A percentile compares a stretch with the other conserved stretches of the same genome.
These are phyloP conservation scores for Rhyzopertha dominica DNA, from an alignment of 1,140 invertebrate genomes.

Conservation along the genomic window DNA sequence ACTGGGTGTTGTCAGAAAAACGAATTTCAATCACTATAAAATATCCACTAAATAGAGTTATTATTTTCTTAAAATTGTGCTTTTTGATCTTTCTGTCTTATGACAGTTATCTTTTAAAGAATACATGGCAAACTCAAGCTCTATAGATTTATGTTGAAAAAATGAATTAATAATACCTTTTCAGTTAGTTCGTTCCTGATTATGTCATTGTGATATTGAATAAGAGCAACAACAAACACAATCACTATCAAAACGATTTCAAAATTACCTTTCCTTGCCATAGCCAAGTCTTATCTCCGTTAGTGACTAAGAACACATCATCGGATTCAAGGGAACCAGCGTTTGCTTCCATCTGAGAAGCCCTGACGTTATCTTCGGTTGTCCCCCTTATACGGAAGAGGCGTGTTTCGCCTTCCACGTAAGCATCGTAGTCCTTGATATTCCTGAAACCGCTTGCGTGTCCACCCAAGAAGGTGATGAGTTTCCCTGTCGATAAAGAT, in stretches of 20 bases:
- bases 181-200: too few relatives aligned
- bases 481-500: slow-evolving; percentile 46
- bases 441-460: slow-evolving; percentile 57
- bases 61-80: too few relatives aligned
- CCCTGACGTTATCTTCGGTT: slow-evolving; percentile 56
- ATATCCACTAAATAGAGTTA: too few relatives aligned
- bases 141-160: too few relatives aligned
- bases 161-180: too few relatives aligned
- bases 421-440: slow-evolving; percentile 55
- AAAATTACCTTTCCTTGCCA: slow-evolving; percentile 64
- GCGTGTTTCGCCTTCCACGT: slow-evolving; percentile 56
- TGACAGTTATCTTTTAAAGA: too few relatives aligned
- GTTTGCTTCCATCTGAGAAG: slow-evolving; percentile 57
- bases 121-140: too few relatives aligned
- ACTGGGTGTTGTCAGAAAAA: too few relatives aligned
- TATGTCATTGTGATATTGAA: background rate
- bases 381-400: slow-evolving; percentile 63
- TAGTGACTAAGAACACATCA: slow-evolving; percentile 66
- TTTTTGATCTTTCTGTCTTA: too few relatives aligned
- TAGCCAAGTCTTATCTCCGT: slow-evolving; percentile 53
- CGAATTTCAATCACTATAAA: too few relatives aligned
- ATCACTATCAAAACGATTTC: background rate
- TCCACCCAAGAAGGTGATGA: slow-evolving; percentile 59
- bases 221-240: background rate
- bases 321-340: slow-evolving; percentile 62